Conservation (phyloP, 1,140 invertebrate genomes). For the Drosophila melanogaster region Release_6_plus_ISO1_MT NT_033777.3:28517501-28518000, state of each 20-base stretch:
- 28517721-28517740: conserved; percentile 60
- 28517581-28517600: conserved; percentile 74
- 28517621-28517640: conserved; percentile 43
- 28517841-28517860: conserved; percentile 93
- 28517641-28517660: not conserved
- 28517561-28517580: conserved; percentile 76
- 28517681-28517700: conserved; percentile 63
- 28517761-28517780: conserved; percentile 78
- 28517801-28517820: conserved; percentile 93
- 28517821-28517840: conserved; percentile 92
- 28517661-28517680: conserved; percentile 52
- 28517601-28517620: conserved; percentile 62
- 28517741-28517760: conserved; percentile 61
- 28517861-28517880: conserved; percentile 91
- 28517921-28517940: conserved; percentile 85
- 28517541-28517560: conserved; percentile 77
- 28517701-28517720: conserved; percentile 59
- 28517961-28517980: not conserved
- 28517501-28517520: conserved; percentile 33
- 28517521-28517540: conserved; percentile 68
- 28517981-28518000: conserved; percentile 8
- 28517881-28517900: conserved; percentile 94
- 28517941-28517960: too few relatives aligned
- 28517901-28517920: conserved; percentile 95
- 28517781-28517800: conserved; percentile 93